Evolutionary conservation across 2,113 vertebrate genomes (phyloP), one percentile per base, ranked within the genome.

Genomic region (Amia ocellicauda): DNA sequence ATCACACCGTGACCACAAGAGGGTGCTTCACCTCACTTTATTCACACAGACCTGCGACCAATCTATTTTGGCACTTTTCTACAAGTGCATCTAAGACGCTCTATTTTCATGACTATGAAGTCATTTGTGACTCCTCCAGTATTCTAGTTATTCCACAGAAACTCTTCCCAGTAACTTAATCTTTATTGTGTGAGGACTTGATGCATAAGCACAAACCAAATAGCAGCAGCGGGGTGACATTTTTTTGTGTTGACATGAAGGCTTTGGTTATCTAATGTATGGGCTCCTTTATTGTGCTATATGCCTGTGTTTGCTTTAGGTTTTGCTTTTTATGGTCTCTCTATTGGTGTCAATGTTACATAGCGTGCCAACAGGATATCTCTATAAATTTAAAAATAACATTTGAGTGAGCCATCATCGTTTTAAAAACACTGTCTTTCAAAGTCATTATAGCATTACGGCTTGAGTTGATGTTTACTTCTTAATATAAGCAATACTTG

Each of bases 281-380:
- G 1, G 31, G 5, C 11, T 53, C 13, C 49, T 63, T 63, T 63
- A 63, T 62, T 31, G 60, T 28, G 16, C 19, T n/a, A 26, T 26
- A 26, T 29, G 24, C 27, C 47, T 61, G 45, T 22, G n/a, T 28
- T n/a, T 52, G 40, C 16, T 47, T 40, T 17, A 10, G 16, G 3
- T 52, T 62, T 28, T n/a, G 7, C 45, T 8, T 36, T 22, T 22
- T 23, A 20, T 52, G 22, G 13, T 63, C 27, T 22, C 26, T 40
- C 17, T 40, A 3, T 50, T 7, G n/a, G 29, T 52, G 53, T 26
- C 19, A 63, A 24, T 22, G 28, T 24, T 29, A 28, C 41, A 28
- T 5, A 27, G 23, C 5, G n/a, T 54, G 47, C 29, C 31, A 55
- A 50, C 50, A 55, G 62, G 50, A 54, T 63, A 51, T 58, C 56